These are phyloP conservation scores for Sinocyclocheilus grahami DNA, from an alignment of 2,113 vertebrate species.

Conservation along the genomic window DNA sequence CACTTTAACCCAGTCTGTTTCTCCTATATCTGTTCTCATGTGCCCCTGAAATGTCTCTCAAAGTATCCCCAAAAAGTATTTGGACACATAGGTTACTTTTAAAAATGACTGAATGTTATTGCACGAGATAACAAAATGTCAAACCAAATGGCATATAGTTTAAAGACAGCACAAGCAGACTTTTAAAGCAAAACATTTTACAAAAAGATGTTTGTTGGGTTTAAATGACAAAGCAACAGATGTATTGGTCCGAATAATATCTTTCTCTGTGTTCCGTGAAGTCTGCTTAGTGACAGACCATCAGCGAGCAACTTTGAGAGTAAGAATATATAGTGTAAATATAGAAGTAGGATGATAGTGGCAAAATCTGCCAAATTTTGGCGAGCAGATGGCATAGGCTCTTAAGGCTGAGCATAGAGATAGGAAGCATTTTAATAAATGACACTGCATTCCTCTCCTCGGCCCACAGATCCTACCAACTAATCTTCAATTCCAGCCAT, in stretches of 20 bases:
- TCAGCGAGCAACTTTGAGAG: background rate
- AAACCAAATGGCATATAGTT: background rate
- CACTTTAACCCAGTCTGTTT: background rate
- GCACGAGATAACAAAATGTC: background rate
- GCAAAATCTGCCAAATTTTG: background rate
- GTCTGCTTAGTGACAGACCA: background rate
- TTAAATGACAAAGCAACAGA: background rate
- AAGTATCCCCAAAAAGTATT: conserved; percentile 43
- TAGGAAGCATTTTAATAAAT: conserved; percentile 20
- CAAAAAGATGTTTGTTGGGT: background rate
- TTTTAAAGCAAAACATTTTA: background rate
- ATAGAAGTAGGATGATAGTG: background rate
- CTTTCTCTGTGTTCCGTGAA: background rate
- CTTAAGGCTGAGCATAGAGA: background rate
- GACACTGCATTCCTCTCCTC: conserved; percentile 50
- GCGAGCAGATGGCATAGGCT: background rate
- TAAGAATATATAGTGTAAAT: background rate
- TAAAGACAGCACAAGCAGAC: background rate
- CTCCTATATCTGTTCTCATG: background rate
- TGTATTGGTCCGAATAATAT: background rate
- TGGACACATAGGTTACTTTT: background rate
- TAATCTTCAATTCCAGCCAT: conserved; percentile 70
- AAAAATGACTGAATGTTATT: conserved; percentile 2
- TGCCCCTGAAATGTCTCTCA: conserved; percentile 41
- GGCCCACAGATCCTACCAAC: conserved; percentile 58